phyloP scores from a whole-genome alignment of 2,888 invertebrate genomes.

The Cryptocephalus primarius region DNA sequence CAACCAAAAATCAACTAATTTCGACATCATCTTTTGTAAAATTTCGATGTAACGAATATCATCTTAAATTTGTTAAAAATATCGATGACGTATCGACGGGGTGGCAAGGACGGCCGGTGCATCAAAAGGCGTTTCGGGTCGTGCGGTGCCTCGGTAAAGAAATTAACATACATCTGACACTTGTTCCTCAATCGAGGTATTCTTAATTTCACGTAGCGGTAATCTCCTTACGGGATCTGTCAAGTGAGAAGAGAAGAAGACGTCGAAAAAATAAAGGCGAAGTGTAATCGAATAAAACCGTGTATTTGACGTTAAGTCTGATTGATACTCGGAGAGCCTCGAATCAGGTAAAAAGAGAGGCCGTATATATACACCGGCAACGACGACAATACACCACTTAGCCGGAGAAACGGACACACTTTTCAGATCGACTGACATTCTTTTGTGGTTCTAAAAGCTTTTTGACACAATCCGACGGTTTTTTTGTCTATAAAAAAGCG shows the following conservation, averaged over 20 bases:
- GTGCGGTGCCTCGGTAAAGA: neutral
- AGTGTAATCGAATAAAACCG: constrained; percentile 27
- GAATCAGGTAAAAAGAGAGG: constrained; percentile 18
- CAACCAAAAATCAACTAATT: too few relatives aligned
- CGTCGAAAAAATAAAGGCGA: constrained; percentile 2
- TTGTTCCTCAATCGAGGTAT: constrained; percentile 10
- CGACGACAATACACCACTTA: constrained; percentile 39
- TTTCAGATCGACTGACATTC: constrained; percentile 27
- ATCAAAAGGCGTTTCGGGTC: too few relatives aligned
- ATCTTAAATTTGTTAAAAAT: too few relatives aligned
- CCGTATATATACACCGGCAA: constrained; percentile 8
- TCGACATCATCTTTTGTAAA: too few relatives aligned
- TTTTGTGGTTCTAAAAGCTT: constrained; percentile 40
- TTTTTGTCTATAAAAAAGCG: constrained; percentile 25
- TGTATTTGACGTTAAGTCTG: constrained; percentile 33
- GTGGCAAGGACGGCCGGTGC: too few relatives aligned
- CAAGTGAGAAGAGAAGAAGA: constrained; percentile 13
- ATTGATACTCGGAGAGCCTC: constrained; percentile 31
- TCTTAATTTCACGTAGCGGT: constrained; percentile 16
- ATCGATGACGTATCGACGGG: too few relatives aligned
- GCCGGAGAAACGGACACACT: constrained; percentile 36
- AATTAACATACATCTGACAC: constrained; percentile 13
- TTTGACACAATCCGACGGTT: constrained; percentile 37
- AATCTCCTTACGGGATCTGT: constrained; percentile 16
- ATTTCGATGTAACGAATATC: too few relatives aligned